Percentiles rank a stretch among this genome's conserved stretches.
Evolutionary conservation across 2,888 invertebrate genomes (phyloP).

Genomic region (Lasioglossum marginatum): DNA sequence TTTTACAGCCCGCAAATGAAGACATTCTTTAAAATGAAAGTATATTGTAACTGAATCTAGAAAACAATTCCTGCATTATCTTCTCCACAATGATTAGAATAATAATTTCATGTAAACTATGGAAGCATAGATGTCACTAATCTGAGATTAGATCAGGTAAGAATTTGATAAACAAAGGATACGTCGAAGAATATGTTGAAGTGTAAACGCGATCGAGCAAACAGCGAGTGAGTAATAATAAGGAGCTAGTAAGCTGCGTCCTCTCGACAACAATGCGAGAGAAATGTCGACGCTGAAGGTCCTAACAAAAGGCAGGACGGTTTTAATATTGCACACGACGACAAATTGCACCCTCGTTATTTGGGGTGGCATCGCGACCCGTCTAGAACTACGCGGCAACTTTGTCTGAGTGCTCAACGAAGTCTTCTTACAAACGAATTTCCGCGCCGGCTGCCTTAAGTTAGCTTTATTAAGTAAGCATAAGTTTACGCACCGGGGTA

Average conservation of each 20-base stretch:
- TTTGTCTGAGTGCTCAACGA: slow-evolving; percentile 42
- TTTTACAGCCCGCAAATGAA: no score
- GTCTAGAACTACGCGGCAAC: slow-evolving; percentile 53
- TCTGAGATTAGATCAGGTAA: not conserved
- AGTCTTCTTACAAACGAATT: slow-evolving; percentile 37
- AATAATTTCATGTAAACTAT: no score
- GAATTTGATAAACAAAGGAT: not conserved
- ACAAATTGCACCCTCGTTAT: slow-evolving; percentile 73
- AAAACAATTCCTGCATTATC: no score
- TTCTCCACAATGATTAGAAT: no score
- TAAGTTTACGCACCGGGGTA: slow-evolving; percentile 43
- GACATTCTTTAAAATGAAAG: no score
- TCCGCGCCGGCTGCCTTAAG: slow-evolving; percentile 21
- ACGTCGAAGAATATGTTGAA: not conserved
- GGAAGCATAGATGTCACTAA: no score
- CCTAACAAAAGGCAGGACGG: slow-evolving; percentile 47
- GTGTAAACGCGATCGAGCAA: not conserved
- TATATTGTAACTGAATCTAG: no score
- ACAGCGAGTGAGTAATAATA: slow-evolving; percentile 22
- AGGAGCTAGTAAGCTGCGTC: slow-evolving; percentile 38
- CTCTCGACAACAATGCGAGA: slow-evolving; percentile 36
- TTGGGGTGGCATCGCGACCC: slow-evolving; percentile 64
- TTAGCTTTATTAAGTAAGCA: slow-evolving; percentile 59
- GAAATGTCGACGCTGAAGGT: slow-evolving; percentile 34
- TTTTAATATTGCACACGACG: slow-evolving; percentile 73